phyloP scores from a whole-genome alignment of 2,113 vertebrate genomes.

The Entomyzon cyanotis region DNA sequence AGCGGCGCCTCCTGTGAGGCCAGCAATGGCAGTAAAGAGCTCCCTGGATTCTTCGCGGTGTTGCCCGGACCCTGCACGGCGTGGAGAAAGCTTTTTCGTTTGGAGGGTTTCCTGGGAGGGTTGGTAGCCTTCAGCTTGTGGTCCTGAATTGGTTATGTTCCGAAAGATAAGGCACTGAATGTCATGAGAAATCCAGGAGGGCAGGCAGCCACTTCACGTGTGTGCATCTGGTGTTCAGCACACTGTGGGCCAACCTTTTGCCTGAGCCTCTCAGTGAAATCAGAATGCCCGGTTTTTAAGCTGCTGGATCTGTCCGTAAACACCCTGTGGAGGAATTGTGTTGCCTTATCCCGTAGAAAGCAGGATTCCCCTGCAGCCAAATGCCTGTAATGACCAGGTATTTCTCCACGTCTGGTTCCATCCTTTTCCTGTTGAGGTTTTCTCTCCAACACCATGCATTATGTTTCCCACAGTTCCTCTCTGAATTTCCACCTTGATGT shows the following conservation, averaged over 20 bases:
- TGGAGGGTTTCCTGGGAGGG: background rate
- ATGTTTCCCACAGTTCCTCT: background rate
- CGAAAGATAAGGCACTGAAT: background rate
- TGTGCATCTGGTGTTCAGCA: background rate
- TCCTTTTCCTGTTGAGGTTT: background rate
- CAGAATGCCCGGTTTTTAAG: background rate
- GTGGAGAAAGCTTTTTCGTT: background rate
- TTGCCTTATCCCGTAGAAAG: background rate
- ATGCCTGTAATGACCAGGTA: accelerated
- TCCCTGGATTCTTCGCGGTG: background rate
- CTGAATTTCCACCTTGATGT: background rate
- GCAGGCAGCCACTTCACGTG: background rate
- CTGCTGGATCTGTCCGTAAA: background rate
- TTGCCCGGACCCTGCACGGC: background rate
- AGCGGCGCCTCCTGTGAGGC: background rate
- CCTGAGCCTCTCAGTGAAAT: background rate
- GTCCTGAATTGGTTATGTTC: background rate
- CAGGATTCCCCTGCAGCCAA: background rate
- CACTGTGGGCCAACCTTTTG: background rate
- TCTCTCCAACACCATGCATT: background rate
- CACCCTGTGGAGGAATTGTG: accelerated
- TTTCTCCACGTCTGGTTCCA: background rate
- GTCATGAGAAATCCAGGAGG: background rate
- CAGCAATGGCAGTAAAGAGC: background rate
- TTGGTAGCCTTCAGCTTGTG: background rate